Base-by-base conservation (phyloP, 1,140 invertebrate genomes). In the Drosophila kepulauana region DNA sequence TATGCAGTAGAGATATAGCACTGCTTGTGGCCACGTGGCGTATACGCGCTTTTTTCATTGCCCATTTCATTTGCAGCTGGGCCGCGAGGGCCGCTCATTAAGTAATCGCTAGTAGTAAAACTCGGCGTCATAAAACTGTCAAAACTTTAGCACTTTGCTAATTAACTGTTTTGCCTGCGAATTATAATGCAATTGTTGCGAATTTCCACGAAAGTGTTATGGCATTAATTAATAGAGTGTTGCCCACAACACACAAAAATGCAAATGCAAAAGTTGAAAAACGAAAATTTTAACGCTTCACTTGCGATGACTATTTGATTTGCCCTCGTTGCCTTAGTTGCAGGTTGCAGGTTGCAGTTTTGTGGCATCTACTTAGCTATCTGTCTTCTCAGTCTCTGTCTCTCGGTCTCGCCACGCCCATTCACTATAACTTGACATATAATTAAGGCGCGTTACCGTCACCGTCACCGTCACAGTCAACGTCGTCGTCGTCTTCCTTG, bases 1-100 rank as follows among this genome's bases (percentile, higher is more conserved):
- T 25, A 25, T 25, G 20, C 20, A 25, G 20, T 25, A 25, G 20
- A 25, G 20, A 38, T 64, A 38, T 61, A 41, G 65, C 59, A 10
- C 3, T 38, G 35, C 35, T 38, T 45, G 41, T 30, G 20, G 41
- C 30, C 62, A 82, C 81, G 49, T 49, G 70, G 74, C 81, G 81
- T 85, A 85, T 87, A 54, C 71, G 79, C 54, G 70, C 35, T 63
- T 86, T 72, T 74, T 86, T 73, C 79, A 75, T 84, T 84, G 80
- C 78, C 66, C 81, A 71, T 75, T 68, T 76, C 54, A 57, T 57
- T 57, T 57, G 54, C 15, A 38, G 10, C 8, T 57, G 35, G 46
- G 20, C 20, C 35, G 35, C 54, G 54, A 57, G 54, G 35, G 43
- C 13, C 38, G 38, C 54, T 52, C 70, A 49, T 66, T 43, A 61